A percentile compares a stretch with the other conserved stretches of the same genome.
phyloP scores from a whole-genome alignment of 2,888 invertebrate species.

The Apantesis nais region DNA sequence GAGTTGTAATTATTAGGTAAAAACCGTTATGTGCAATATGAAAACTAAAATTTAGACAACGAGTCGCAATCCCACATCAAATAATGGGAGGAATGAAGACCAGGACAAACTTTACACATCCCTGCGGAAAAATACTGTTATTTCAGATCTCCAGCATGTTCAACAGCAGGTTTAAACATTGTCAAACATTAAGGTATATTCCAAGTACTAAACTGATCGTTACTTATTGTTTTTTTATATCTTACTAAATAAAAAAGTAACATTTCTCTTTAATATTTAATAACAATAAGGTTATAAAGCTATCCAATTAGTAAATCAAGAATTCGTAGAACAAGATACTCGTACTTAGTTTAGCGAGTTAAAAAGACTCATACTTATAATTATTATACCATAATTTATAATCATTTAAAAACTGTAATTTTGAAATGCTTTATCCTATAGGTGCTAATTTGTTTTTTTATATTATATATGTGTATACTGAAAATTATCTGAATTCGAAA shows the following conservation, averaged over 20 bases:
- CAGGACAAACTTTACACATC: conserved; percentile 73
- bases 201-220: background rate
- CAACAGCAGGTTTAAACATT: background rate
- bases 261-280: background rate
- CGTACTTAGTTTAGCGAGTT: background rate
- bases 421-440: no score
- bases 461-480: no score
- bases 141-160: conserved; percentile 13
- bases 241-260: no score
- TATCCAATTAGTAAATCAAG: background rate
- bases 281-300: background rate
- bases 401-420: no score
- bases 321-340: background rate
- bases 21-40: conserved; percentile 59
- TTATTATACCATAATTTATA: no score
- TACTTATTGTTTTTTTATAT: no score
- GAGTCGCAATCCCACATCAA: conserved; percentile 78
- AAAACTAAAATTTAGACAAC: conserved; percentile 75
- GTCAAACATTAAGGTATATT: background rate
- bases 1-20: no score
- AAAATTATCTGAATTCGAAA: no score
- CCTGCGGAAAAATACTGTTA: conserved; percentile 52
- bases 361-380: no score
- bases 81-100: conserved; percentile 76
- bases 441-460: no score